These are phyloP conservation scores for Baccha elongata DNA, from an alignment of 2,888 invertebrate species.

Conservation along the genomic window DNA sequence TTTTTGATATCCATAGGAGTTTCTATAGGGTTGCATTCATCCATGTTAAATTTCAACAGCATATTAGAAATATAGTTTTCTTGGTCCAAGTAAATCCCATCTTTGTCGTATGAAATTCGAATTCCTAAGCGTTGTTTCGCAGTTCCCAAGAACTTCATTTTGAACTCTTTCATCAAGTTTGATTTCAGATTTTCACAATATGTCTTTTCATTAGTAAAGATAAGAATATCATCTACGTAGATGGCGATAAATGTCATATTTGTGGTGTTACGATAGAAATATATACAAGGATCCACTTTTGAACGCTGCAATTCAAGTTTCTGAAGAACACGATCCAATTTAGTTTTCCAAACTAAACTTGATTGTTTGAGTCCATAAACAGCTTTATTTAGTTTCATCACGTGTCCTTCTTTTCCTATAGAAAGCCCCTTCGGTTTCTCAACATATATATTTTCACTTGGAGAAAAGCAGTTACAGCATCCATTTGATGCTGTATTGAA, in stretches of 20 bases:
- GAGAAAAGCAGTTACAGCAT: slow-evolving; percentile 10
- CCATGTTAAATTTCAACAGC: too few species aligned
- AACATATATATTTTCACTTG: neutral
- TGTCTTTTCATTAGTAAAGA: neutral
- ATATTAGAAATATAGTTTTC: neutral
- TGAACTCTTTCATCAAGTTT: too few species aligned
- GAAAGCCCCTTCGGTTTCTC: too few species aligned
- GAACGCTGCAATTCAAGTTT: too few species aligned
- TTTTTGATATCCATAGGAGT: slow-evolving; percentile 7
- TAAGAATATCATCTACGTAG: too few species aligned
- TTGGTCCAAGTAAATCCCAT: neutral
- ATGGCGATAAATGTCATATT: neutral
- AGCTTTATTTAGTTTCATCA: too few species aligned
- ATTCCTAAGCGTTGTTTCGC: neutral
- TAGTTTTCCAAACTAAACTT: too few species aligned
- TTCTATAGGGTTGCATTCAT: neutral
- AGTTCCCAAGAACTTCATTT: too few species aligned
- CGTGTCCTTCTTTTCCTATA: neutral
- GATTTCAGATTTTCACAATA: neutral
- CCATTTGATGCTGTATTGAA: slow-evolving; percentile 22
- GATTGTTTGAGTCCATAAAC: too few species aligned
- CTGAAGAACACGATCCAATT: too few species aligned
- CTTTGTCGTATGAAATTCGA: neutral
- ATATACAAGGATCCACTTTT: too few species aligned
- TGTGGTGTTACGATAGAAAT: too few species aligned